These are phyloP conservation scores for Neosilurus mollespiculum DNA, from an alignment of 2,797 vertebrate species.

Conservation along the genomic window DNA sequence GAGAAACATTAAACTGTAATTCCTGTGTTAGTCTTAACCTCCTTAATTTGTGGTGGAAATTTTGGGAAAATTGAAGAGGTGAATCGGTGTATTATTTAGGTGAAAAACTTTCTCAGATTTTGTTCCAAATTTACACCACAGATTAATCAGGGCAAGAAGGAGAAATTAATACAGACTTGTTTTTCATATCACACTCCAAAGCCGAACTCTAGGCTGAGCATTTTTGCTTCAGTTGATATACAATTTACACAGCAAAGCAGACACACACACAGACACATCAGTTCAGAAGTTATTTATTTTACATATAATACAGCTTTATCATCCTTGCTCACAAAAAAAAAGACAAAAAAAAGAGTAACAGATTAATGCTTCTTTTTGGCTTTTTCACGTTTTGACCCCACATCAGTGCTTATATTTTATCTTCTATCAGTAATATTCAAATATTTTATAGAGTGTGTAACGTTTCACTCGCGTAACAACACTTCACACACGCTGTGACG, in stretches of 20 bases:
- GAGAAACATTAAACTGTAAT: too few species aligned
- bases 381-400: slow-evolving; percentile 65
- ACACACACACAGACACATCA: neutral
- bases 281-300: slow-evolving; percentile 64
- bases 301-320: slow-evolving; percentile 70
- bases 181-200: neutral
- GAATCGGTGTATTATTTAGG: too few species aligned
- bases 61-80: too few species aligned
- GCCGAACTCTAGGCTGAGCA: neutral
- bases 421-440: neutral
- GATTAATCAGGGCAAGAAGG: neutral
- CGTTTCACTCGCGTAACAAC: neutral
- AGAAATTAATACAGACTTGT: neutral
- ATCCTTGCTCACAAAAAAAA: slow-evolving; percentile 55
- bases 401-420: slow-evolving; percentile 23
- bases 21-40: too few species aligned
- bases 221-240: too few species aligned
- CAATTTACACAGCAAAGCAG: neutral
- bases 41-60: too few species aligned
- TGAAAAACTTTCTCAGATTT: neutral
- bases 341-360: slow-evolving; percentile 55
- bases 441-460: neutral
- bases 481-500: too few species aligned
- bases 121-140: neutral
- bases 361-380: slow-evolving; percentile 64